Evolutionary conservation across 2,888 invertebrate genomes (phyloP).

Genomic region (Xanthorhoe designata): DNA sequence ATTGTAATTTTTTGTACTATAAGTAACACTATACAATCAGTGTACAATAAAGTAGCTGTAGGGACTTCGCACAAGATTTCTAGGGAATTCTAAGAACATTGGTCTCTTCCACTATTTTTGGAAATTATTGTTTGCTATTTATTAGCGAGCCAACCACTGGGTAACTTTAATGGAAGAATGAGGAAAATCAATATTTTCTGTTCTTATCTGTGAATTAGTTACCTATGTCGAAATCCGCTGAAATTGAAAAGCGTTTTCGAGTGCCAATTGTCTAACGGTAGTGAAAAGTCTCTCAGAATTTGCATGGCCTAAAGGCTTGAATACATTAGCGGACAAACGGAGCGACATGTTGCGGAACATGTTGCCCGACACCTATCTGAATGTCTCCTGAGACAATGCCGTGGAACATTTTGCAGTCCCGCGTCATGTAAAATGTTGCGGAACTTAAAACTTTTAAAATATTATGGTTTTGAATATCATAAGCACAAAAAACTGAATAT

Average conservation of each 20-base stretch:
- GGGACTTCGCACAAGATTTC: slow-evolving; percentile 10
- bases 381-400: no score
- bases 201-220: background rate
- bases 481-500: no score
- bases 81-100: background rate
- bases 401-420: no score
- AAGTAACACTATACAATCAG: slow-evolving; percentile 12
- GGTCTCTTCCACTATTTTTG: background rate
- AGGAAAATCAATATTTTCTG: background rate
- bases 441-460: no score
- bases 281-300: background rate
- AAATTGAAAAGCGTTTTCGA: background rate
- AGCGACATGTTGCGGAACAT: no score
- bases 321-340: no score
- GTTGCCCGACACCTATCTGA: no score
- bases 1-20: background rate
- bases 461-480: no score
- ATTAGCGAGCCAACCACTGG: background rate
- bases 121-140: background rate
- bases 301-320: background rate
- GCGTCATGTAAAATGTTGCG: no score
- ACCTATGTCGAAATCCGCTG: background rate
- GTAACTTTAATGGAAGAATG: no score
- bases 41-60: slow-evolving; percentile 13
- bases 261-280: background rate